These are phyloP conservation scores for Solea senegalensis DNA, from an alignment of 2,113 vertebrate genomes.

Conservation along the genomic window DNA sequence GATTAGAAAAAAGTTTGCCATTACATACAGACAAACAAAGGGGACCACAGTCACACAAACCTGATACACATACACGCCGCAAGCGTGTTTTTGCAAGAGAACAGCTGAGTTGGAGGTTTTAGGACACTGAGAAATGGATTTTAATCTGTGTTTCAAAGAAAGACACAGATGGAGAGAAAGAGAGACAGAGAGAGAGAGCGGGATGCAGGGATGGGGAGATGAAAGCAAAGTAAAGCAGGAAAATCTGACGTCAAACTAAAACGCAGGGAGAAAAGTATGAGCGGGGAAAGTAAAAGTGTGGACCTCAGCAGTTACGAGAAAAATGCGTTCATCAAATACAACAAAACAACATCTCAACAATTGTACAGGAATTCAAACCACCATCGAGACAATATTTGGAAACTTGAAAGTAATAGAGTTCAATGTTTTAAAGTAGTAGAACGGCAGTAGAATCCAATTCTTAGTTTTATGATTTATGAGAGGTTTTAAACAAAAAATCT, in stretches of 20 bases:
- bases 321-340: constrained; percentile 27
- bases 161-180: constrained; percentile 18
- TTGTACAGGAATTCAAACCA: too few species aligned
- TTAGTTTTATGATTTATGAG: too few species aligned
- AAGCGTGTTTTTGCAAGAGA: constrained; percentile 51
- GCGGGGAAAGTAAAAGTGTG: constrained; percentile 47
- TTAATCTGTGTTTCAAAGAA: constrained; percentile 67
- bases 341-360: constrained; percentile 34
- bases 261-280: constrained; percentile 3
- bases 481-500: too few species aligned
- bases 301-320: constrained; percentile 57
- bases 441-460: too few species aligned
- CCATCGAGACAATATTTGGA: too few species aligned
- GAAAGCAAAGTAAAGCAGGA: constrained; percentile 7
- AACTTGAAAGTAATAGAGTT: too few species aligned
- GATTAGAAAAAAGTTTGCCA: too few species aligned
- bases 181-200: constrained; percentile 2
- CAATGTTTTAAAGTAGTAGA: too few species aligned
- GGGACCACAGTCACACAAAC: constrained; percentile 2
- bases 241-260: constrained; percentile 7
- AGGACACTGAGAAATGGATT: constrained; percentile 78
- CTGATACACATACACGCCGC: constrained; percentile 29
- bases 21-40: background rate
- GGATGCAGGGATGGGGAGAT: constrained; percentile 21
- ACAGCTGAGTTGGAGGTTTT: constrained; percentile 70